Evolutionary conservation across 2,113 vertebrate species (phyloP).

Genomic region (Toxotes jaculatrix): DNA sequence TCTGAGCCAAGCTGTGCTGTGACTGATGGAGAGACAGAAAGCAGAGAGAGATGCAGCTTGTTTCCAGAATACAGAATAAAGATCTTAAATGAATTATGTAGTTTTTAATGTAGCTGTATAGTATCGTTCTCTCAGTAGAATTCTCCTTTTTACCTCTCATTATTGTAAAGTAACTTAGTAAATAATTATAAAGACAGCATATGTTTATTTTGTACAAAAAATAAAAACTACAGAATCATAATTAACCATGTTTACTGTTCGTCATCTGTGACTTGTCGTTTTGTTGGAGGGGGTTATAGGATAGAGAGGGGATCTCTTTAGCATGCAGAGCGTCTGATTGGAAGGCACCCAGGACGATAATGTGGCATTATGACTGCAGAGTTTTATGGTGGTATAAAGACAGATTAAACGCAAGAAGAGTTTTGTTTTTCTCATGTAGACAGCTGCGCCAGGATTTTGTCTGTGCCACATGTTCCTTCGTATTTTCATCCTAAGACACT

Average conservation of each 20-base stretch:
- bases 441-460: background rate
- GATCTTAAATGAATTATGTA: conserved; percentile 54
- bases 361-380: background rate
- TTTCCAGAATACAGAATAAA: conserved; percentile 41
- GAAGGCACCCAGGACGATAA: background rate
- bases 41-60: conserved; percentile 51
- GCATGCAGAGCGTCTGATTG: conserved; percentile 20
- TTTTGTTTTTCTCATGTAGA: background rate
- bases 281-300: conserved; percentile 36
- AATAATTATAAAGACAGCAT: conserved; percentile 70
- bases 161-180: conserved; percentile 75
- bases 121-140: conserved; percentile 60
- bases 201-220: conserved; percentile 82
- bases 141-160: conserved; percentile 69
- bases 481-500: conserved; percentile 9
- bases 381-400: conserved; percentile 3
- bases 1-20: conserved; percentile 68
- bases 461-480: background rate
- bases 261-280: conserved; percentile 60
- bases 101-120: conserved; percentile 71
- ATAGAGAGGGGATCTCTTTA: conserved; percentile 38
- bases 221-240: conserved; percentile 60
- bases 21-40: conserved; percentile 39
- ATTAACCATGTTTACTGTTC: conserved; percentile 77
- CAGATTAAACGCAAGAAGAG: conserved; percentile 16